These are phyloP conservation scores for Heliconius hortense DNA, from an alignment of 2,888 invertebrate genomes.

Conservation along the genomic window DNA sequence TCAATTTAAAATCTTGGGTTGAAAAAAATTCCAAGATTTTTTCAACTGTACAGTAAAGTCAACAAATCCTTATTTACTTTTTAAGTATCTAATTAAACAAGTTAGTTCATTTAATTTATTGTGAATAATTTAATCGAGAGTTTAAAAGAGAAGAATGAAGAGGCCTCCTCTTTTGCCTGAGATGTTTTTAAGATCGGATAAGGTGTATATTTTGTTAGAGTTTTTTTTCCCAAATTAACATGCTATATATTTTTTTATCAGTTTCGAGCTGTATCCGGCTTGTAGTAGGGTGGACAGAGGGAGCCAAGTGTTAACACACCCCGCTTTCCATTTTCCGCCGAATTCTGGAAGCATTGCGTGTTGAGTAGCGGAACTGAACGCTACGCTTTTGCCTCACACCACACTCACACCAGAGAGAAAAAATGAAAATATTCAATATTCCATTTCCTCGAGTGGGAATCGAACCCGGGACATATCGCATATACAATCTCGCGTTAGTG, in stretches of 20 bases:
- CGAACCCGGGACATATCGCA: no score
- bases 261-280: no score
- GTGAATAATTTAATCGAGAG: constrained; percentile 25
- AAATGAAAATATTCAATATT: no score
- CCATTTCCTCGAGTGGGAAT: no score
- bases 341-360: no score
- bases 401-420: no score
- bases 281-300: no score
- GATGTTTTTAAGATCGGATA: constrained; percentile 3
- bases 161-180: constrained; percentile 21
- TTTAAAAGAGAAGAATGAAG: constrained; percentile 26
- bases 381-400: no score
- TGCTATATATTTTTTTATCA: not conserved
- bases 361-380: no score
- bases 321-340: no score
- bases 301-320: no score
- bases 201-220: not conserved
- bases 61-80: not conserved
- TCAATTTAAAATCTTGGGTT: not conserved
- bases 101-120: constrained; percentile 26
- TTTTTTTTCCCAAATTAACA: not conserved
- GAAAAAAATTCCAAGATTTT: not conserved
- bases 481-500: no score
- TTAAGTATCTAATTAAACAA: constrained; percentile 15
- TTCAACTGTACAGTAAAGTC: not conserved